Conservation (phyloP, 2,888 invertebrate species). For the Lepidocyrtinus sp. region DNA sequence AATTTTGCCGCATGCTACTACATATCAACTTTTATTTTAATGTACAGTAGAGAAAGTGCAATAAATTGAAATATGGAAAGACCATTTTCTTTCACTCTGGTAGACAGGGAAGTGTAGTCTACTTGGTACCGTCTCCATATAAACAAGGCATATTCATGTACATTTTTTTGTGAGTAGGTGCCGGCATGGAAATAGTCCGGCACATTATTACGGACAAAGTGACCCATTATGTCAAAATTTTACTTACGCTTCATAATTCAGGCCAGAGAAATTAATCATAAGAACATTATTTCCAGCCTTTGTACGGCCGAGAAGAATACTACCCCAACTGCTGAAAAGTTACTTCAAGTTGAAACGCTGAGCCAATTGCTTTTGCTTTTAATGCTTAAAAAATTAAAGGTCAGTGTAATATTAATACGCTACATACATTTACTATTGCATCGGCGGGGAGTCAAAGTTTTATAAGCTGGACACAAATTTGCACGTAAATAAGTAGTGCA, state of each 20-base stretch:
- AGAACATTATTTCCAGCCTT: conserved; percentile 19
- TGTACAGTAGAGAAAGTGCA: neutral
- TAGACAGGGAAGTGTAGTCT: neutral
- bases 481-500: neutral
- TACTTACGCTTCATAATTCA: conserved; percentile 34
- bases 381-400: neutral
- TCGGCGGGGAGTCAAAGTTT: too few relatives aligned
- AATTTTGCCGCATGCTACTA: conserved; percentile 15
- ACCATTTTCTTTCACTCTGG: conserved; percentile 4
- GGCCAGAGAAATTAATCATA: conserved; percentile 39
- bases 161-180: conserved; percentile 9
- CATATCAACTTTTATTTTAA: neutral
- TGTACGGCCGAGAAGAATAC: neutral
- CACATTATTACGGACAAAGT: conserved; percentile 30
- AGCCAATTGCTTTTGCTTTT: neutral
- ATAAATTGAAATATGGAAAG: conserved; percentile 8
- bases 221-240: conserved; percentile 37
- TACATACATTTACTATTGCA: conserved; percentile 3
- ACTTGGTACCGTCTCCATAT: neutral
- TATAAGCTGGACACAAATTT: conserved; percentile 13
- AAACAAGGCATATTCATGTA: neutral
- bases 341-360: neutral
- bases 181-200: conserved; percentile 13
- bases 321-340: neutral
- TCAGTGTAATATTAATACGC: conserved; percentile 5